A percentile compares a stretch with the other conserved stretches of the same genome.
Conservation (phyloP, 2,888 invertebrate species). For the Drosophila infuscata region DNA sequence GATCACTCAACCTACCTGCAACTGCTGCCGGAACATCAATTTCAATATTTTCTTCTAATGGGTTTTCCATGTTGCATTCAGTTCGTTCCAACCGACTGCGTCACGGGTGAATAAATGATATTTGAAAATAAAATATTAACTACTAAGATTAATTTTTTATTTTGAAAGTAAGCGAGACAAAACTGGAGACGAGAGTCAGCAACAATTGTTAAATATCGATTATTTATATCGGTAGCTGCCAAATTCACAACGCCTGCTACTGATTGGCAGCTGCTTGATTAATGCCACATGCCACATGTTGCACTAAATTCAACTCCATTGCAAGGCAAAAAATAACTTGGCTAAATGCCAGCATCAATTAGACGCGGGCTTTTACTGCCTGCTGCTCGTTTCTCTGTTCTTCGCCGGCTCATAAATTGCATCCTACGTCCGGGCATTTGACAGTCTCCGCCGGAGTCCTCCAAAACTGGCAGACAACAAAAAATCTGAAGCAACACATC, state of each 20-base stretch:
- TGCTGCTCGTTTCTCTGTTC: conserved; percentile 18
- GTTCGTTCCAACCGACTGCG: background rate
- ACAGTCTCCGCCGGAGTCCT: conserved; percentile 42
- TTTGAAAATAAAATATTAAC: background rate
- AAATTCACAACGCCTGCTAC: conserved; percentile 9
- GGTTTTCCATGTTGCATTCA: conserved; percentile 1
- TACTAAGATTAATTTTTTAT: background rate
- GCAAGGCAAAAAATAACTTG: conserved; percentile 42
- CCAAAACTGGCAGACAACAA: conserved; percentile 15
- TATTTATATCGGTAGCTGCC: background rate
- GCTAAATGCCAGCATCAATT: conserved; percentile 72
- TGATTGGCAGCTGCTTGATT: conserved; percentile 61
- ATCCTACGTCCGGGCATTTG: conserved; percentile 53
- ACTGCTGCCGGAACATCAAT: background rate
- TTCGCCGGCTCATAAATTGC: conserved; percentile 56
- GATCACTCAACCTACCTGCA: background rate
- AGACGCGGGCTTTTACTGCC: conserved; percentile 51
- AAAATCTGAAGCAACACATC: conserved; percentile 19
- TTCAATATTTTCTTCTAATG: background rate
- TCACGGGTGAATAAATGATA: background rate
- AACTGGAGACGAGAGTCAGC: background rate
- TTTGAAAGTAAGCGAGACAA: background rate
- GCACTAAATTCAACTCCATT: conserved; percentile 22
- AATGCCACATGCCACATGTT: conserved; percentile 42
- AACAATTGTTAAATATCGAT: background rate